Percentiles rank a stretch among this genome's conserved stretches.
These are phyloP conservation scores for Geodia barretti DNA, from an alignment of 37 sponge, comb jelly and placozoan species.

Conservation along the genomic window DNA sequence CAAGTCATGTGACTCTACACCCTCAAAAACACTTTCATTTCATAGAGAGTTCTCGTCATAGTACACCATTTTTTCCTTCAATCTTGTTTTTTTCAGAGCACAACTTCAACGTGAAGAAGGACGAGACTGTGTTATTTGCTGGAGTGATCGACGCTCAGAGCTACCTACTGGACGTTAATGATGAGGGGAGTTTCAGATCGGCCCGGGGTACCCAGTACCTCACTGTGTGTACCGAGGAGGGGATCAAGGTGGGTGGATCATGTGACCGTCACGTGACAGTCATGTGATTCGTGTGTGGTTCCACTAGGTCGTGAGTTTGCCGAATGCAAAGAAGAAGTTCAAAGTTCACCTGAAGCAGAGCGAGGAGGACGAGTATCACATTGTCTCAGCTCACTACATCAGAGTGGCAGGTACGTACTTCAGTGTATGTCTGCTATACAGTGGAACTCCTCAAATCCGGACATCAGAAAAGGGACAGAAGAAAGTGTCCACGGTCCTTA, in stretches of 20 bases:
- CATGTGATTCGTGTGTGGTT: not conserved
- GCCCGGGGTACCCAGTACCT: conserved; percentile 60
- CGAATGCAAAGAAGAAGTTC: conserved; percentile 64
- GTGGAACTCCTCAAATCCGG: not conserved
- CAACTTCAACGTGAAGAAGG: conserved; percentile 63
- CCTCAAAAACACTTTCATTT: no score
- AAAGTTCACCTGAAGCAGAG: conserved; percentile 53
- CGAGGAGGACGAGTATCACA: conserved; percentile 63
- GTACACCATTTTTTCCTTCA: no score
- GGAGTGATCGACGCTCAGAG: conserved; percentile 65
- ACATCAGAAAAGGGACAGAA: no score
- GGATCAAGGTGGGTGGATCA: conserved; percentile 36
- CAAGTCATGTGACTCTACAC: no score
- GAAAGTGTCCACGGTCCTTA: no score
- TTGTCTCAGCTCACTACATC: conserved; percentile 73
- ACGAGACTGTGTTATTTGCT: conserved; percentile 58
- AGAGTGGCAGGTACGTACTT: conserved; percentile 44
- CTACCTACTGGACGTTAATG: conserved; percentile 68
- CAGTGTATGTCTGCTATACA: not conserved
- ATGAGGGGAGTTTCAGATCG: conserved; percentile 38
- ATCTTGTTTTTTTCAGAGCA: conserved; percentile 32
- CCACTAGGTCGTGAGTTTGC: conserved; percentile 18
- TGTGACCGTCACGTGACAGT: not conserved
- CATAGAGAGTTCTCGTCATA: no score
- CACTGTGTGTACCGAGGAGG: conserved; percentile 71